Evolutionary conservation across 2,797 vertebrate species (phyloP).

Genomic region (Phrynocephalus forsythii): DNA sequence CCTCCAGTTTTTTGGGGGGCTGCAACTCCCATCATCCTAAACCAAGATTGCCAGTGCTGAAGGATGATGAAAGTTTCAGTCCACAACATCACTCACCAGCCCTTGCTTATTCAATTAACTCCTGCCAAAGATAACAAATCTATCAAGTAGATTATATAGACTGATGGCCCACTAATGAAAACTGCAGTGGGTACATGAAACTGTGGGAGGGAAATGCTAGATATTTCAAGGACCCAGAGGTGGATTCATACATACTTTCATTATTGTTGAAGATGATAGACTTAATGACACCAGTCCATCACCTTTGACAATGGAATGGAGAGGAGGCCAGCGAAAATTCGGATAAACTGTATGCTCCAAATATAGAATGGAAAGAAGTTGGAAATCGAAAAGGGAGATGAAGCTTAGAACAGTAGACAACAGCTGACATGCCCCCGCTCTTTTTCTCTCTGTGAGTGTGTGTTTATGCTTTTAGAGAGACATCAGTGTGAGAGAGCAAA

Average conservation of each 20-base stretch:
- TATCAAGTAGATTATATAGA: slow-evolving; percentile 8
- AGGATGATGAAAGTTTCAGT: background rate
- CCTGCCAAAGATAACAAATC: slow-evolving; percentile 8
- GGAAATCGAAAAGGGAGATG: slow-evolving; percentile 1
- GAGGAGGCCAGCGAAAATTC: background rate
- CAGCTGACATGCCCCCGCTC: background rate
- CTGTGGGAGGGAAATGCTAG: background rate
- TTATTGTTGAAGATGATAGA: background rate
- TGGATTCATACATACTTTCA: background rate
- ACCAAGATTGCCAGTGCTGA: background rate
- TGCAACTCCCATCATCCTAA: background rate
- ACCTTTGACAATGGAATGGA: background rate
- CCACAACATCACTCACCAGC: background rate
- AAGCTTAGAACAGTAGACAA: background rate
- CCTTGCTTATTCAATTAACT: background rate
- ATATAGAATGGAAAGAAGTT: background rate
- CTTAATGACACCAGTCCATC: background rate
- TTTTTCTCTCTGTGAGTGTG: no score
- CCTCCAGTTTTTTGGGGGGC: background rate
- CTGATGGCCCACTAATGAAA: slow-evolving; percentile 9
- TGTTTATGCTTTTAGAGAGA: background rate
- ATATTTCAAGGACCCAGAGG: background rate
- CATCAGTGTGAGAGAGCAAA: background rate
- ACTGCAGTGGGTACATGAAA: slow-evolving; percentile 22
- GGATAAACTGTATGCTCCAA: background rate